Evolutionary conservation across 2,797 vertebrate genomes (phyloP).

Genomic region (Hydrophis major): DNA sequence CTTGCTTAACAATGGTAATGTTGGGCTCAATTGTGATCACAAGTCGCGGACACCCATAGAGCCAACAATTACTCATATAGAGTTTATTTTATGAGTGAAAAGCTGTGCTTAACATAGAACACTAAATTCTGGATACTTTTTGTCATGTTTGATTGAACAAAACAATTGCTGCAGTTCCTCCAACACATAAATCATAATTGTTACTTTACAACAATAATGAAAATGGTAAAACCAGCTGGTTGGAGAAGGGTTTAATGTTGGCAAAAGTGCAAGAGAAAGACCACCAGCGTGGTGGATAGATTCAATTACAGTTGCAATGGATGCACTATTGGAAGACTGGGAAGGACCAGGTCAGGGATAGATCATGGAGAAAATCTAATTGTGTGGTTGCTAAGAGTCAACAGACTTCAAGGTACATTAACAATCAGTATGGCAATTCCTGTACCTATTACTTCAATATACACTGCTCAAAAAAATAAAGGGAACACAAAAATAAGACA

Average conservation of each 20-base stretch:
- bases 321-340: background rate
- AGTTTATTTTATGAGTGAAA: background rate
- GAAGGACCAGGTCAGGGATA: background rate
- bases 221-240: background rate
- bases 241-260: background rate
- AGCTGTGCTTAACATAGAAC: background rate
- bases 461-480: too few relatives aligned
- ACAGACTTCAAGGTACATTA: background rate
- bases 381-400: background rate
- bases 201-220: background rate
- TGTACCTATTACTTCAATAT: background rate
- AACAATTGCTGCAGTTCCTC: background rate
- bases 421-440: background rate
- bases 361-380: background rate
- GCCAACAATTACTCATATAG: background rate
- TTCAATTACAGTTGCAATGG: background rate
- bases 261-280: background rate
- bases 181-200: background rate
- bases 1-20: background rate
- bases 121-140: background rate
- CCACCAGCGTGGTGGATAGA: background rate
- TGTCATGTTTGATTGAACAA: background rate
- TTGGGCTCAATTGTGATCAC: background rate
- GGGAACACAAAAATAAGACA: too few relatives aligned
- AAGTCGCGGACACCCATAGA: background rate